phyloP scores from a whole-genome alignment of 2,888 invertebrate genomes.

The Macrosoma leucophasiata region DNA sequence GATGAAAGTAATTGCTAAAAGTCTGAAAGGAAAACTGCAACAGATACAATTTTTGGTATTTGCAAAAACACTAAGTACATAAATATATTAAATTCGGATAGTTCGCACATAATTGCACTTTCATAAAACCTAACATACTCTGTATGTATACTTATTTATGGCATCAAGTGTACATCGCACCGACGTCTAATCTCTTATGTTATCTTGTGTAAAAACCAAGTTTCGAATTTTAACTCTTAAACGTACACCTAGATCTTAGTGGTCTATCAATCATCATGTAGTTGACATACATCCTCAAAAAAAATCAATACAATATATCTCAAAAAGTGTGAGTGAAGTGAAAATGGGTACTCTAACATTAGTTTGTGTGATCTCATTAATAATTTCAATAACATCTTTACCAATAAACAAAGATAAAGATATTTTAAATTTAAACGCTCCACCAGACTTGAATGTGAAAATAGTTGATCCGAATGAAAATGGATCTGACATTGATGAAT shows the following conservation, averaged over 20 bases:
- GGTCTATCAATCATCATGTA: slow-evolving; percentile 22
- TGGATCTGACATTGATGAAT: slow-evolving; percentile 1
- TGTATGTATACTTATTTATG: slow-evolving; percentile 3
- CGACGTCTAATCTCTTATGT: slow-evolving; percentile 1
- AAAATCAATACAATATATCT: slow-evolving; percentile 2
- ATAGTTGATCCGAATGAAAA: background rate
- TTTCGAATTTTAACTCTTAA: too few species aligned
- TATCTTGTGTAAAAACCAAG: slow-evolving; percentile 5
- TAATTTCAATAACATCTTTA: slow-evolving; percentile 24
- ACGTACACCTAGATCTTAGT: slow-evolving; percentile 15
- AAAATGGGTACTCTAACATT: slow-evolving; percentile 30
- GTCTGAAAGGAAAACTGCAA: too few species aligned
- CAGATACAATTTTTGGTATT: too few species aligned
- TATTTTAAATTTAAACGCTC: background rate
- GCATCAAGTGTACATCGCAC: slow-evolving; percentile 7
- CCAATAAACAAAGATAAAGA: slow-evolving; percentile 27
- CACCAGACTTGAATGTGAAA: background rate
- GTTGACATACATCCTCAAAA: slow-evolving; percentile 15
- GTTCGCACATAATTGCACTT: too few species aligned
- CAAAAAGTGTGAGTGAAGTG: background rate
- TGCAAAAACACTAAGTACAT: too few species aligned
- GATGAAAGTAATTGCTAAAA: too few species aligned
- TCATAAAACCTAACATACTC: background rate
- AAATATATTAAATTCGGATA: too few species aligned
- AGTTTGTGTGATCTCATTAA: slow-evolving; percentile 26